Evolutionary conservation across 2,888 invertebrate genomes (phyloP).

Genomic region (Cheilosia vulpina): DNA sequence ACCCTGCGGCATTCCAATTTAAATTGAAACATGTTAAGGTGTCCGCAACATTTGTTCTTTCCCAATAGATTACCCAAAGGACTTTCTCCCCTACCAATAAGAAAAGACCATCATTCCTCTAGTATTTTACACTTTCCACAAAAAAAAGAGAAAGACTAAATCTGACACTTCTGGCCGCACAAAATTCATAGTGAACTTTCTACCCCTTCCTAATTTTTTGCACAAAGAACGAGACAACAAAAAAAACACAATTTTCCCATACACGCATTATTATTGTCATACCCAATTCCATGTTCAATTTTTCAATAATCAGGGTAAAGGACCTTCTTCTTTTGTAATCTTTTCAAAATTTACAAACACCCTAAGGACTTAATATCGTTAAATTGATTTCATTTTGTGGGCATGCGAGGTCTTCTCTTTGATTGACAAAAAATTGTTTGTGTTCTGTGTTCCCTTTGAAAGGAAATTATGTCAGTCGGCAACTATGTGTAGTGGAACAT

Average conservation of each 20-base stretch:
- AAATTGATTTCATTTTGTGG: conserved; percentile 58
- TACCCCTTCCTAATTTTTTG: conserved; percentile 4
- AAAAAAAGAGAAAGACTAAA: conserved; percentile 9
- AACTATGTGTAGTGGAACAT: conserved; percentile 39
- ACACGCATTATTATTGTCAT: conserved; percentile 64
- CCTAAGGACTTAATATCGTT: conserved; percentile 71
- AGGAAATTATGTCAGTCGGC: conserved; percentile 66
- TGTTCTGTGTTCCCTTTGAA: conserved; percentile 47
- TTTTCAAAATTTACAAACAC: conserved; percentile 65
- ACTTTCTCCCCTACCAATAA: background rate
- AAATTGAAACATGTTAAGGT: conserved; percentile 71
- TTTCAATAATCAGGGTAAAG: conserved; percentile 66
- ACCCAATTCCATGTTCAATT: conserved; percentile 52
- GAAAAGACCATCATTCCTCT: conserved; percentile 35
- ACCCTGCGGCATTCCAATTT: conserved; percentile 66
- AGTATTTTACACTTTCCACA: conserved; percentile 32
- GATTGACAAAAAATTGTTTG: conserved; percentile 40
- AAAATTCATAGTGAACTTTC: conserved; percentile 21
- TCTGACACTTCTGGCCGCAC: conserved; percentile 29
- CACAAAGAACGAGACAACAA: conserved; percentile 22
- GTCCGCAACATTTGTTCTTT: conserved; percentile 70
- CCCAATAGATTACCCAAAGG: conserved; percentile 41
- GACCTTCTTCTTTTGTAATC: conserved; percentile 56
- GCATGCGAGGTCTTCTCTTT: conserved; percentile 31
- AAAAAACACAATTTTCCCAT: conserved; percentile 54